Evolutionary conservation across 2,888 invertebrate genomes (phyloP).

Genomic region (Drosophila bunnanda): DNA sequence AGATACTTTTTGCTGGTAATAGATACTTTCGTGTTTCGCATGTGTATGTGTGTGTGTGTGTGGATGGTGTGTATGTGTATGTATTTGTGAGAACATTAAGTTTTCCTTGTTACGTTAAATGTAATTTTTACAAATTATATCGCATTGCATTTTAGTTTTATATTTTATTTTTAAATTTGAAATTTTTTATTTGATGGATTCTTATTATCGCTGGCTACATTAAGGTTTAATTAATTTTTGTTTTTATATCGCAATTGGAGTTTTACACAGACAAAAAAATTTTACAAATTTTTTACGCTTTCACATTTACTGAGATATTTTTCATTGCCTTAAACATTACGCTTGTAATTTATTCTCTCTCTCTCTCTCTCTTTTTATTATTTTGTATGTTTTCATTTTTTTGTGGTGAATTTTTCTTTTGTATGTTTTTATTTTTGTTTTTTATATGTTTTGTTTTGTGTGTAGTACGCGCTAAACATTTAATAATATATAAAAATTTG

Average conservation of each 20-base stretch:
- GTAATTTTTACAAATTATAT: slow-evolving; percentile 77
- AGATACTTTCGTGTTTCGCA: slow-evolving; percentile 66
- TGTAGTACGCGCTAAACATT: slow-evolving; percentile 75
- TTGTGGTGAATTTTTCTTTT: slow-evolving; percentile 36
- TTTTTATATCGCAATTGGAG: slow-evolving; percentile 53
- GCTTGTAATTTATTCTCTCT: slow-evolving; percentile 31
- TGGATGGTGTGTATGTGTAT: slow-evolving; percentile 32
- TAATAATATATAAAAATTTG: slow-evolving; percentile 78
- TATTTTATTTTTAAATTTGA: slow-evolving; percentile 19
- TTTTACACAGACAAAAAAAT: slow-evolving; percentile 78
- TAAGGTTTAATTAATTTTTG: slow-evolving; percentile 42
- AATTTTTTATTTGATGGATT: slow-evolving; percentile 38
- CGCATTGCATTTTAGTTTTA: slow-evolving; percentile 64
- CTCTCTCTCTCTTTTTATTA: slow-evolving; percentile 6
- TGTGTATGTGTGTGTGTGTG: slow-evolving; percentile 24
- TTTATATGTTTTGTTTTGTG: slow-evolving; percentile 24
- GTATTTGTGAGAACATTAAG: slow-evolving; percentile 69
- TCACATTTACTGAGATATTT: slow-evolving; percentile 79
- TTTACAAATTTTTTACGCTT: slow-evolving; percentile 80
- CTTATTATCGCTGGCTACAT: slow-evolving; percentile 51
- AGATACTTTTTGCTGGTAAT: slow-evolving; percentile 77
- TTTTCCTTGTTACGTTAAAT: slow-evolving; percentile 59
- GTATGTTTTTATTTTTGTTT: slow-evolving; percentile 9
- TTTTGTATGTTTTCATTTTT: slow-evolving; percentile 9
- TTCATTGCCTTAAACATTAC: slow-evolving; percentile 72